Conservation (phyloP, 2,888 invertebrate species). For the Ypsolopha sequella region DNA sequence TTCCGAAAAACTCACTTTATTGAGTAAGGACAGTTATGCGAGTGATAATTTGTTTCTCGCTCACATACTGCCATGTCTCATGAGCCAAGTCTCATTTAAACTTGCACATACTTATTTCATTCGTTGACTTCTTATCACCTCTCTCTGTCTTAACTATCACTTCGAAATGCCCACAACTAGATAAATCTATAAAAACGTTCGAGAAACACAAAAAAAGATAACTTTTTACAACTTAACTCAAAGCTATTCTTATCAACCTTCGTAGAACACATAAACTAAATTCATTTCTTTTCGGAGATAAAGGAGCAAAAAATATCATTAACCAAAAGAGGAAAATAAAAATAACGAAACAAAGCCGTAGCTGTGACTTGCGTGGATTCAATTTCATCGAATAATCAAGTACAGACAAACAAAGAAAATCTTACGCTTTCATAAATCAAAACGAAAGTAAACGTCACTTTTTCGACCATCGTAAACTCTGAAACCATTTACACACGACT, state of each 20-base stretch:
- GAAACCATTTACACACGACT: slow-evolving; percentile 5
- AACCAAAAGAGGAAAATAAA: slow-evolving; percentile 19
- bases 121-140: no score
- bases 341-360: slow-evolving; percentile 6
- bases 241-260: slow-evolving; percentile 3
- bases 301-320: slow-evolving; percentile 21
- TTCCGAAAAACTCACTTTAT: no score
- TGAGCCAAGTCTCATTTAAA: no score
- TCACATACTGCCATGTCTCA: no score
- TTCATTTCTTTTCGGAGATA: slow-evolving; percentile 26
- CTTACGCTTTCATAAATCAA: slow-evolving; percentile 35
- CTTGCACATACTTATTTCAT: no score
- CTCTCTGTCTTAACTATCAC: no score
- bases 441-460: slow-evolving; percentile 45
- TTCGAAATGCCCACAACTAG: no score
- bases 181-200: neutral
- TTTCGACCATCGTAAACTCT: slow-evolving; percentile 38
- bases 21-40: no score
- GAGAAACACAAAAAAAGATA: neutral
- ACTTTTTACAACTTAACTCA: slow-evolving; percentile 3
- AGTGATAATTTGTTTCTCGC: no score
- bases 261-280: slow-evolving; percentile 27
- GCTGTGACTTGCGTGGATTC: slow-evolving; percentile 18
- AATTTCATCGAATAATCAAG: slow-evolving; percentile 32
- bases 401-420: slow-evolving; percentile 27